Conservation (phyloP, 2,797 vertebrate genomes). For the Sebastes hubbsi region DNA sequence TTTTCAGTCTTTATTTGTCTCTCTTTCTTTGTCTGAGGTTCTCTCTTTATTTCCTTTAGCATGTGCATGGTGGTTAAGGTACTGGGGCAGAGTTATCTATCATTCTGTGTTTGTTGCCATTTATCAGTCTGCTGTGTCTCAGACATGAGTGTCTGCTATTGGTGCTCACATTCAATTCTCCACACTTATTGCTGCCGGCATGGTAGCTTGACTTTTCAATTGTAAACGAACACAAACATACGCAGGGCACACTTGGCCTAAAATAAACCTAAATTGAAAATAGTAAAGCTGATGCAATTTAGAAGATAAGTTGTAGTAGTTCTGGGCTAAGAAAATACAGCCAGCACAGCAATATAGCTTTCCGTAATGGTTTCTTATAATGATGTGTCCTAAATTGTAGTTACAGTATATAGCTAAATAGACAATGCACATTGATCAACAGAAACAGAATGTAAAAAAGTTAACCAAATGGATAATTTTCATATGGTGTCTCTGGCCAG, state of each 20-base stretch:
- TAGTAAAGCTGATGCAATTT: neutral
- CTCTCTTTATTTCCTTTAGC: conserved; percentile 6
- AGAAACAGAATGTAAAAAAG: neutral
- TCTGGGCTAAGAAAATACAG: neutral
- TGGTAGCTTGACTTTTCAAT: conserved; percentile 10
- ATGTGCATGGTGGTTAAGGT: neutral
- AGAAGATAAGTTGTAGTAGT: neutral
- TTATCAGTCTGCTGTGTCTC: conserved; percentile 25
- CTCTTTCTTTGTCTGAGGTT: neutral
- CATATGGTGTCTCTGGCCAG: neutral
- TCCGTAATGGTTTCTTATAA: neutral
- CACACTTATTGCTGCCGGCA: conserved; percentile 6
- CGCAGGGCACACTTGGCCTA: neutral
- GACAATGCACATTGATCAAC: neutral
- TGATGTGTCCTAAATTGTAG: neutral
- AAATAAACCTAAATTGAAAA: neutral
- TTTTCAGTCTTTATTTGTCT: neutral
- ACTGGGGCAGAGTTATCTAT: conserved; percentile 14
- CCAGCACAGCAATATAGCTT: neutral
- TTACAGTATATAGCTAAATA: neutral
- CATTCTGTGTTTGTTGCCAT: conserved; percentile 25
- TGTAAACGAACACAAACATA: conserved; percentile 13
- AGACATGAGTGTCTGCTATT: neutral
- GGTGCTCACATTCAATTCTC: conserved; percentile 22
- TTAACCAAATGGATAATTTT: neutral